A percentile compares a stretch with the other conserved stretches of the same genome.
Conservation (phyloP, 2,113 vertebrate species). For the Peromyscus polionotus region DNA sequence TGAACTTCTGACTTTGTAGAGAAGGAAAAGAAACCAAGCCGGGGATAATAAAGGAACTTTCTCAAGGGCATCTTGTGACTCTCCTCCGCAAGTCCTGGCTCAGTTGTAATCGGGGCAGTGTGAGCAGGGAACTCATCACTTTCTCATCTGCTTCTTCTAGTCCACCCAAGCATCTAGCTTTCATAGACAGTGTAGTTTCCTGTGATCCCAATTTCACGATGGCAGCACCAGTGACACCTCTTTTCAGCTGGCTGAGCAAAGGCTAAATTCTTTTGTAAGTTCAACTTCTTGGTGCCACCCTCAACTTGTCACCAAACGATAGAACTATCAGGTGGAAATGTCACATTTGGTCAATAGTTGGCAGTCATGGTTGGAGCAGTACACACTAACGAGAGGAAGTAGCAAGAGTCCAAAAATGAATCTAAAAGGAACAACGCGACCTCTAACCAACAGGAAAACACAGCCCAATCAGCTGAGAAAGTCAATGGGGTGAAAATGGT, state of each 20-base stretch:
- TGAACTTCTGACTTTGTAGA: constrained; percentile 23
- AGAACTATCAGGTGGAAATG: constrained; percentile 47
- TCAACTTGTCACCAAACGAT: constrained; percentile 58
- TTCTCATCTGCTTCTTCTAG: not conserved
- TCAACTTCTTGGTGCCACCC: not conserved
- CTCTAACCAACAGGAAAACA: constrained; percentile 74
- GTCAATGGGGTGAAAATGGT: constrained; percentile 73
- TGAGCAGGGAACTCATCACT: not conserved
- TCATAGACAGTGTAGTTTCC: not conserved
- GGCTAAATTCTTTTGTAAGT: not conserved
- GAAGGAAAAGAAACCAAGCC: constrained; percentile 17
- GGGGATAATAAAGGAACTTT: not conserved
- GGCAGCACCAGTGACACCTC: not conserved
- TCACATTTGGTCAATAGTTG: constrained; percentile 58
- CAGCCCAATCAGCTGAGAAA: constrained; percentile 68
- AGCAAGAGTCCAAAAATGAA: constrained; percentile 63
- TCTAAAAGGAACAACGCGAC: constrained; percentile 63
- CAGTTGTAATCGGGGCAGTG: not conserved
- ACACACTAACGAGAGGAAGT: constrained; percentile 60
- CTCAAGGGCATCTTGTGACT: not conserved
- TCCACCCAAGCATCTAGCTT: not conserved
- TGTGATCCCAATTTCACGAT: not conserved
- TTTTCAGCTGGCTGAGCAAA: not conserved
- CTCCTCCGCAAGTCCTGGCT: not conserved
- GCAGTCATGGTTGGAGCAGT: constrained; percentile 43